Evolutionary conservation across 2,113 vertebrate species (phyloP).

Genomic region (Mystacornis crossleyi): DNA sequence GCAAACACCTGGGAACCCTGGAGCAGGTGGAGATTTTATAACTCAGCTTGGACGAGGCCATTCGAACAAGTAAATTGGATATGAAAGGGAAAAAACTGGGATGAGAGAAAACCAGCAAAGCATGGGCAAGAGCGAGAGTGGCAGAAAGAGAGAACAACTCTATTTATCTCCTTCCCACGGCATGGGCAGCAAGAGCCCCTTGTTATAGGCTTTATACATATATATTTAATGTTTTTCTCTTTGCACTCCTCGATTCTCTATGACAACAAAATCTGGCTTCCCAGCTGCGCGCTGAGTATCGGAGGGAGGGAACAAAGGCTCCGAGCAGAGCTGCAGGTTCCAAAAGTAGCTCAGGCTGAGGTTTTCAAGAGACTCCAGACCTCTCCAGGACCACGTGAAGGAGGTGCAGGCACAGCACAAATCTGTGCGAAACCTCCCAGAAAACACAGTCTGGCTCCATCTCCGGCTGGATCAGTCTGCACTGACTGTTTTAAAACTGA

Average conservation of each 20-base stretch:
- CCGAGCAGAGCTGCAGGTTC: not conserved
- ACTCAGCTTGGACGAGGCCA: not conserved
- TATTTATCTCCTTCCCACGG: not conserved
- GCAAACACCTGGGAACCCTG: not conserved
- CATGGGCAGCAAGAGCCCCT: not conserved
- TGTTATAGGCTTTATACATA: rapidly evolving
- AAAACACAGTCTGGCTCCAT: not conserved
- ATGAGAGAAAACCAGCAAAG: not conserved
- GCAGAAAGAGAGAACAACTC: not conserved
- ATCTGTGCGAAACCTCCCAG: not conserved
- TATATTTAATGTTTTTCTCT: not conserved
- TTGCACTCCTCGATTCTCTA: not conserved
- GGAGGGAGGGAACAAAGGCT: not conserved
- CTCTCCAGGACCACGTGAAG: not conserved
- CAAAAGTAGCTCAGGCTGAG: not conserved
- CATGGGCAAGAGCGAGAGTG: not conserved
- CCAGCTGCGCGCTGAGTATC: not conserved
- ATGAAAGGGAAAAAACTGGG: not conserved
- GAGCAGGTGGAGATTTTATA: not conserved
- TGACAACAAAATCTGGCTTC: not conserved
- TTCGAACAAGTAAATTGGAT: not conserved
- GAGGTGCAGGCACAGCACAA: not conserved
- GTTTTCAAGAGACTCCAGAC: not conserved
- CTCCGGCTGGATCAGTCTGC: not conserved
- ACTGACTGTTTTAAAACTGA: not conserved